These are phyloP conservation scores for Bombus sylvicola DNA, from an alignment of 1,140 invertebrate species.

Conservation along the genomic window DNA sequence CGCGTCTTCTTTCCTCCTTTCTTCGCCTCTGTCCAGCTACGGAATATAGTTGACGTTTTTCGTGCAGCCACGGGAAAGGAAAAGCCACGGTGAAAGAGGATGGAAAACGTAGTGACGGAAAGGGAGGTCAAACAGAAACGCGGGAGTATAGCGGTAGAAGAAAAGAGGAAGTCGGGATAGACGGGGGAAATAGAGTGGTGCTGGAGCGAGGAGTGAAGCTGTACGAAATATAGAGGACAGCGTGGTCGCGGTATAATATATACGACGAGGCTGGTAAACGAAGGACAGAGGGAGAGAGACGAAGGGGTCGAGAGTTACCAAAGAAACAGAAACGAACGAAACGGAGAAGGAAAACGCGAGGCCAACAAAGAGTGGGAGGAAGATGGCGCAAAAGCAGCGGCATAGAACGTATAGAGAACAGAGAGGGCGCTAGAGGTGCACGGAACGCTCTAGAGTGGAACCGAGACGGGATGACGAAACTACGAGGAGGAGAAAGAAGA, in stretches of 20 bases:
- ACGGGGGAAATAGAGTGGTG: constrained; percentile 20
- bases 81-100: neutral
- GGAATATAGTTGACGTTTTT: constrained; percentile 6
- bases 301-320: neutral
- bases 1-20: neutral
- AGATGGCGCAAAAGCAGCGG: neutral
- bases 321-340: constrained; percentile 10
- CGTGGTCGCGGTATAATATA: neutral
- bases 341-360: constrained; percentile 11
- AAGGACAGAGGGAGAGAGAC: neutral
- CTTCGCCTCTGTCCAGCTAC: neutral
- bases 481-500: constrained; percentile 2
- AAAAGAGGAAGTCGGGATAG: constrained; percentile 15
- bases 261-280: neutral
- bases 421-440: neutral
- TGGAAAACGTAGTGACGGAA: neutral
- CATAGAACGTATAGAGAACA: neutral
- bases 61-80: neutral
- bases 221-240: neutral
- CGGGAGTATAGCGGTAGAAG: constrained; percentile 9
- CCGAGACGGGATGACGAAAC: neutral
- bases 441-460: neutral
- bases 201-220: neutral
- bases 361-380: constrained; percentile 22
- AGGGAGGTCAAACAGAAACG: constrained; percentile 32